Evolutionary conservation across 2,797 vertebrate species (phyloP).

Genomic region (Myiothlypis coronata): DNA sequence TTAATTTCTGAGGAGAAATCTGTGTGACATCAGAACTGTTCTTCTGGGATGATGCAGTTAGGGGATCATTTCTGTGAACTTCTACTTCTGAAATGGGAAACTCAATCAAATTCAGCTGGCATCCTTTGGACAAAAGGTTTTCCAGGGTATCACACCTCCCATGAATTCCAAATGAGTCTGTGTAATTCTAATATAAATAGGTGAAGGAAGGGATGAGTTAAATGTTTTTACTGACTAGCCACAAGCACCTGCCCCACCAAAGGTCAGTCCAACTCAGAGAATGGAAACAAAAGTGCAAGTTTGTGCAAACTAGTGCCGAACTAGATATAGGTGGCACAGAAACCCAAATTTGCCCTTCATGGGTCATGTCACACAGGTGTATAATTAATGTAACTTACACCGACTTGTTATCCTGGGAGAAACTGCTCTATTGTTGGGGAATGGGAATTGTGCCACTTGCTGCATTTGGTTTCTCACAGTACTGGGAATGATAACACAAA

Average conservation of each 20-base stretch:
- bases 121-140: conserved; percentile 84
- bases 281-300: not conserved
- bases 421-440: conserved; percentile 18
- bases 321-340: not conserved
- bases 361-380: conserved; percentile 4
- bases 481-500: not conserved
- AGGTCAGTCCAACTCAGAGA: not conserved
- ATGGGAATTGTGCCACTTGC: conserved; percentile 21
- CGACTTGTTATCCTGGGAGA: not conserved
- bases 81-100: conserved; percentile 81
- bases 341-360: not conserved
- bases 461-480: not conserved
- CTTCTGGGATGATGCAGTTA: conserved; percentile 75
- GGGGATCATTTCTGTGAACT: conserved; percentile 78
- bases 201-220: conserved; percentile 1
- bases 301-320: not conserved
- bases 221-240: not conserved
- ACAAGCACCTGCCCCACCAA: not conserved
- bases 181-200: conserved; percentile 86
- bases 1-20: conserved; percentile 90
- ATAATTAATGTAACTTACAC: conserved; percentile 35
- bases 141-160: conserved; percentile 86
- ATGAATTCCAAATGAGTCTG: conserved; percentile 77
- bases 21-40: conserved; percentile 80
- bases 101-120: conserved; percentile 78